phyloP scores from a whole-genome alignment of 2,888 invertebrate genomes.

The Nomada ruficornis region DNA sequence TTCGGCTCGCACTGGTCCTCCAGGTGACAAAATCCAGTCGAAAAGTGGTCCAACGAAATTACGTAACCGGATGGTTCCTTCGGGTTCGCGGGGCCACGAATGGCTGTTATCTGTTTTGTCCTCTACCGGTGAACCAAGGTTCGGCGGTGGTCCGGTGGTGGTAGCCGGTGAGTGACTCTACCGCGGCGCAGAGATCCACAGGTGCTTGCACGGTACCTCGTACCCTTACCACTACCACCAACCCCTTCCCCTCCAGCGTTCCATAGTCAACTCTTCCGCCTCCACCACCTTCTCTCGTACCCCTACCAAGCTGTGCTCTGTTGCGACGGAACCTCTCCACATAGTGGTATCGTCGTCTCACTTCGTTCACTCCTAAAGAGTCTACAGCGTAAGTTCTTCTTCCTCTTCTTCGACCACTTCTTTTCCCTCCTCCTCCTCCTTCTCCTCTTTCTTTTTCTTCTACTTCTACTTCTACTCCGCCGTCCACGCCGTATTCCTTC shows the following conservation, averaged over 20 bases:
- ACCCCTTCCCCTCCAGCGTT: conserved; percentile 66
- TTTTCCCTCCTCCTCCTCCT: conserved; percentile 7
- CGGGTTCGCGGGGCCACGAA: conserved; percentile 35
- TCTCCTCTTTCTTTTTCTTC: not conserved
- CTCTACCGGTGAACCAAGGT: conserved; percentile 66
- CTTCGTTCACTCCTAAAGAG: conserved; percentile 49
- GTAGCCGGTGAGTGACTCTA: conserved; percentile 84
- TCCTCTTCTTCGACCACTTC: conserved; percentile 27
- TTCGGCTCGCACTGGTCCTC: not conserved
- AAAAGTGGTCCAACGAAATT: not conserved
- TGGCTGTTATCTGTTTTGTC: conserved; percentile 51
- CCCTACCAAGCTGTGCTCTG: conserved; percentile 56
- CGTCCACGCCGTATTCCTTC: conserved; percentile 12
- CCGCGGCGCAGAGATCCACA: conserved; percentile 81
- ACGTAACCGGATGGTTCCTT: conserved; percentile 35
- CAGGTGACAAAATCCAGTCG: not conserved
- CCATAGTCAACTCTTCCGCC: conserved; percentile 68
- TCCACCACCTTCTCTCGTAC: conserved; percentile 65
- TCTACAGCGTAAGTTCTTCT: conserved; percentile 27
- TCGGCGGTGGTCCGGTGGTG: conserved; percentile 81
- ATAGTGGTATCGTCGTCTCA: conserved; percentile 55
- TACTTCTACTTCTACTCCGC: not conserved
- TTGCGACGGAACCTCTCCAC: conserved; percentile 51
- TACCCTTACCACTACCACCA: conserved; percentile 78
- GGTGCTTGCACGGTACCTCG: conserved; percentile 79